Percentiles rank a stretch among this genome's conserved stretches.
phyloP scores from a whole-genome alignment of 2,797 vertebrate genomes.

The Tachyglossus aculeatus region DNA sequence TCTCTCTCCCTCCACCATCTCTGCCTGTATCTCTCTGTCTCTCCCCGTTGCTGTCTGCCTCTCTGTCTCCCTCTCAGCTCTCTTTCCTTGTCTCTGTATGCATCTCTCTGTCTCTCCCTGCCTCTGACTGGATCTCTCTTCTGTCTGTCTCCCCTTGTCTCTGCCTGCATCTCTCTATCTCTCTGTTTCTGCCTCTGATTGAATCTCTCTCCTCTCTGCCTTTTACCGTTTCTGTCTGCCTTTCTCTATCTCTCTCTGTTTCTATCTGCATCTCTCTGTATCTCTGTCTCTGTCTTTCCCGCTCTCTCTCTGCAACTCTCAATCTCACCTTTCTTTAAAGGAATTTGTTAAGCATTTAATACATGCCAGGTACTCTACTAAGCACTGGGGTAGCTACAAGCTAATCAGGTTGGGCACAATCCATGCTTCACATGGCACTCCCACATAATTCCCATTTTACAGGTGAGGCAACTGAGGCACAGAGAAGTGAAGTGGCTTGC shows the following conservation, averaged over 20 bases:
- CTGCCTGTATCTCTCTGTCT: background rate
- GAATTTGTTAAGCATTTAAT: too few species aligned
- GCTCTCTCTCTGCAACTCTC: too few species aligned
- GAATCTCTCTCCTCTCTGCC: too few species aligned
- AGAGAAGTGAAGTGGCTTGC: too few species aligned
- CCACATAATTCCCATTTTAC: too few species aligned
- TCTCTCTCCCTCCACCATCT: background rate
- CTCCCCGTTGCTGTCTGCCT: background rate
- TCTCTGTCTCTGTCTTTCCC: background rate
- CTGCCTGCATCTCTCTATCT: background rate
- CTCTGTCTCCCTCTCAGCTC: background rate
- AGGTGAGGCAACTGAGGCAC: too few species aligned
- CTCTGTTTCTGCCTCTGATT: background rate
- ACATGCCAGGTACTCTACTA: constrained; percentile 1
- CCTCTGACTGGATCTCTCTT: too few species aligned
- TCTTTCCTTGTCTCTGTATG: background rate
- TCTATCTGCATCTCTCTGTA: background rate
- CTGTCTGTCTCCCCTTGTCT: background rate
- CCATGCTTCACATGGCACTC: too few species aligned
- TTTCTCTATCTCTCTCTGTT: background rate
- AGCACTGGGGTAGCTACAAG: too few species aligned
- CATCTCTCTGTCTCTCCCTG: background rate
- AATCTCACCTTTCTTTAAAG: constrained; percentile 10
- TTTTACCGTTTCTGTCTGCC: background rate
- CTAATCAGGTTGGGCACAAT: too few species aligned